Base-by-base conservation (phyloP, 2,888 invertebrate species). In the Brachyptera putata region DNA sequence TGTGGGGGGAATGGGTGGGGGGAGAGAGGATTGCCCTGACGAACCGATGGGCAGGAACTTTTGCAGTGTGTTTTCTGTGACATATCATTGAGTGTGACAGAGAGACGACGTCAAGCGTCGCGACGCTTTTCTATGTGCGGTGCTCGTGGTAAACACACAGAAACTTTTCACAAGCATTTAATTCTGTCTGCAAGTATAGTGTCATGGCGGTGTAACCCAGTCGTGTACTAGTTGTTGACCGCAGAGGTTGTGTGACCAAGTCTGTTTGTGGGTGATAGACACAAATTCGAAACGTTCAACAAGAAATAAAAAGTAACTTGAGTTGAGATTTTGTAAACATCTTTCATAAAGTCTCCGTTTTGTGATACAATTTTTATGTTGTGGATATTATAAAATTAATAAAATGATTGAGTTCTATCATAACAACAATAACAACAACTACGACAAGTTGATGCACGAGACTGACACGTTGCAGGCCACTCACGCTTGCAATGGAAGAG, bases 331-430 rank as follows among this genome's bases (percentile, higher is more conserved):
- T 37, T 37, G 13, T 41, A 3, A 5, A 18, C 21, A 14, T 41
- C 11, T 14, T 7, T 4, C 2, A n/a, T n/a, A n/a, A n/a, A n/a
- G n/a, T n/a, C n/a, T n/a, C n/a, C n/a, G n/a, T n/a, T n/a, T n/a
- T n/a, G n/a, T n/a, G n/a, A n/a, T n/a, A n/a, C n/a, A n/a, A n/a
- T 21, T 60, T 21, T 60, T 56, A 50, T 41, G 21, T 24, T 36
- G 21, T 49, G 4, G 57, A 30, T 24, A 21, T 16, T 11, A 16
- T 21, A 3, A 14, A 21, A n/a, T n/a, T n/a, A n/a, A 36, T 57
- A 22, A 79, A 71, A 86, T 86, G 85, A 80, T 86, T 77, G 85
- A 86, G 73, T 85, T 85, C 75, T 85, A 85, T 72, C 46, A 57
- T 34, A 59, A 59, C 55, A 63, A 60, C 55, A 62, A 62, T 36